These are phyloP conservation scores for Heliconius erato DNA, from an alignment of 2,888 invertebrate species.

Conservation along the genomic window DNA sequence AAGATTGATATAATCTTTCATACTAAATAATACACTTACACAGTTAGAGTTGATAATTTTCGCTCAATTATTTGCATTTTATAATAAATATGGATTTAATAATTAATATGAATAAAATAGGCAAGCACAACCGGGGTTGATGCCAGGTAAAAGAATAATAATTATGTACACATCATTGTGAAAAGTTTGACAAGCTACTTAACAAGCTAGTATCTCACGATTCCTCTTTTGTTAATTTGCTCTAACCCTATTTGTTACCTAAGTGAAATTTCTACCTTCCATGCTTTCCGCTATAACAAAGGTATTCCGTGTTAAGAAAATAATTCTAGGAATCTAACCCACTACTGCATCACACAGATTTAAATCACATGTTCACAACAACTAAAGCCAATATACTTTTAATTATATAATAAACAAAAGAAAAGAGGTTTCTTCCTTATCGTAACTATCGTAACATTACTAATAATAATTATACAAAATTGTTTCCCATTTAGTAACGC, in stretches of 20 bases:
- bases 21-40: not conserved
- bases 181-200: no score
- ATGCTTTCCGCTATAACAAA: no score
- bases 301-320: no score
- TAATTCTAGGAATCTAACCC: not conserved
- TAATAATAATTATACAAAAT: conserved; percentile 7
- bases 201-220: no score
- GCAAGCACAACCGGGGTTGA: not conserved
- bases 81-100: not conserved
- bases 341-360: not conserved
- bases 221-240: no score
- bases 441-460: not conserved
- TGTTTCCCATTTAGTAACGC: not conserved
- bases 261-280: no score
- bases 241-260: no score
- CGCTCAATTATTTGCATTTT: not conserved
- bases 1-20: not conserved
- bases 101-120: not conserved
- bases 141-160: not conserved
- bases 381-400: not conserved
- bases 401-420: not conserved
- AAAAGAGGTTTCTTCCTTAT: not conserved
- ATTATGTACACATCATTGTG: not conserved
- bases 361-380: not conserved
- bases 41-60: not conserved